Evolutionary conservation across 2,888 invertebrate species (phyloP).

Genomic region (Torymus aiolomorphi): DNA sequence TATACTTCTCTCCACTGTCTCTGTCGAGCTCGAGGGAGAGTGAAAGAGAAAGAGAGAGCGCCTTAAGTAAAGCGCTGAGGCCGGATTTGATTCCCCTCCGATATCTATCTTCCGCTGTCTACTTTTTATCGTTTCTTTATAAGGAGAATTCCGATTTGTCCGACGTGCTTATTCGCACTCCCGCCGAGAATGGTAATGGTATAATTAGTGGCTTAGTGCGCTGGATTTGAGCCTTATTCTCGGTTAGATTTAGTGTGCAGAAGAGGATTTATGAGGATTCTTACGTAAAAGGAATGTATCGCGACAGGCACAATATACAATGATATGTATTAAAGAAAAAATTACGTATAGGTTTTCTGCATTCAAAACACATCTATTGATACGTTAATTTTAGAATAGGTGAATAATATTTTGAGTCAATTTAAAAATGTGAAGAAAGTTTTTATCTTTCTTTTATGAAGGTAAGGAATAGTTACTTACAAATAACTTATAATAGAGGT

Average conservation of each 20-base stretch:
- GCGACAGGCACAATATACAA: too few species aligned
- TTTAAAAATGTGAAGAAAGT: too few species aligned
- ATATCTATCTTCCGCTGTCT: background rate
- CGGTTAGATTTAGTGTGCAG: too few species aligned
- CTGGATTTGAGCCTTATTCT: background rate
- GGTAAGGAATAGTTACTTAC: too few species aligned
- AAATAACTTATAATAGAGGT: too few species aligned
- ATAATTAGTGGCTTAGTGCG: background rate
- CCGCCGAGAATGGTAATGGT: background rate
- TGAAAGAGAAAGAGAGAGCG: background rate
- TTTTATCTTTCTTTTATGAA: too few species aligned
- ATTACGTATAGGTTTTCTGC: too few species aligned
- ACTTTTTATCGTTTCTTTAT: background rate
- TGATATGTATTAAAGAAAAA: too few species aligned
- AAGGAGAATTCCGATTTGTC: background rate
- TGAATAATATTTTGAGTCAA: background rate
- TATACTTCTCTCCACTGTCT: background rate
- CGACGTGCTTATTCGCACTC: background rate
- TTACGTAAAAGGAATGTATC: too few species aligned
- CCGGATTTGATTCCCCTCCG: conserved; percentile 11
- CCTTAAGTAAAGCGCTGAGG: conserved; percentile 8
- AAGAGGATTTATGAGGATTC: too few species aligned
- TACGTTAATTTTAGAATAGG: background rate
- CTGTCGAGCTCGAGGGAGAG: background rate
- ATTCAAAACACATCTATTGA: too few species aligned